These are phyloP conservation scores for Philonicus albiceps DNA, from an alignment of 2,888 invertebrate species.

Conservation along the genomic window DNA sequence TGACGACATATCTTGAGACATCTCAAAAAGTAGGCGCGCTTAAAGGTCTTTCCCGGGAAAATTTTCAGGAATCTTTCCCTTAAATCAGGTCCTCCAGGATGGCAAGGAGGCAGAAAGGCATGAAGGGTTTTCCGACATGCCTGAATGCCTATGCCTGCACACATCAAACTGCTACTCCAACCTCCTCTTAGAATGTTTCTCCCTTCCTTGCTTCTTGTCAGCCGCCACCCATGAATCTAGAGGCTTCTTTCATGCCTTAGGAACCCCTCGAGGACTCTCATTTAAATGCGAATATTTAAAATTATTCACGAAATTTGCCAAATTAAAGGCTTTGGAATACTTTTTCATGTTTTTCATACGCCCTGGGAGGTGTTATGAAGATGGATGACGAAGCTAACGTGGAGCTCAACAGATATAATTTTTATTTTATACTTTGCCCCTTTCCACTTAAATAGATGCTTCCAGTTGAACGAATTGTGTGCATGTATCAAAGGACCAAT, in stretches of 20 bases:
- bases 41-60: neutral
- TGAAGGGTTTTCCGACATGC: neutral
- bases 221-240: neutral
- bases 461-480: neutral
- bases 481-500: neutral
- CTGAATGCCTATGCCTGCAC: neutral
- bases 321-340: neutral
- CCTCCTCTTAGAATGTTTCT: neutral
- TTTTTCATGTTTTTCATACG: neutral
- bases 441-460: neutral
- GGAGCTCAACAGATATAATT: neutral
- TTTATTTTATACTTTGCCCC: neutral
- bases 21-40: neutral
- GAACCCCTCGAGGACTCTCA: neutral
- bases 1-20: neutral
- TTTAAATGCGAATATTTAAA: neutral
- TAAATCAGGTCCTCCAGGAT: neutral
- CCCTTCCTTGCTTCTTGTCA: neutral
- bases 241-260: neutral
- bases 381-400: neutral
- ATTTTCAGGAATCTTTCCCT: neutral
- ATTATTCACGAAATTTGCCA: neutral
- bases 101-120: neutral
- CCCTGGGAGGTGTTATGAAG: neutral
- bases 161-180: neutral